phyloP scores from a whole-genome alignment of 2,888 invertebrate species.

The Mechanitis mazaeus region DNA sequence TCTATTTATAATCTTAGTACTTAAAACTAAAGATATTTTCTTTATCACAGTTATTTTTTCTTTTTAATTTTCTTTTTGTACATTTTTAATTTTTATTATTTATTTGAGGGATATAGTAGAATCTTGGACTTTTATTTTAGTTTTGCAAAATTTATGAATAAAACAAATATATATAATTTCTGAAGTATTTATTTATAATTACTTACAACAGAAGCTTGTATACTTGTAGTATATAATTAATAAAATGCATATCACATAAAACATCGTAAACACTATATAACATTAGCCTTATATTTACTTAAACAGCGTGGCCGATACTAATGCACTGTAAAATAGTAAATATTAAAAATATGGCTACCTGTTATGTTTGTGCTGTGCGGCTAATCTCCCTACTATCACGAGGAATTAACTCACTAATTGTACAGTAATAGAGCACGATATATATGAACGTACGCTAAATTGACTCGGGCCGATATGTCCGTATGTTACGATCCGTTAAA shows the following conservation, averaged over 20 bases:
- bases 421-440: constrained; percentile 37
- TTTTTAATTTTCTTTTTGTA: too few species aligned
- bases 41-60: too few species aligned
- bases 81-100: too few species aligned
- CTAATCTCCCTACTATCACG: constrained; percentile 64
- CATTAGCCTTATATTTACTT: constrained; percentile 69
- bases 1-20: too few species aligned
- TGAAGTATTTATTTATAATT: constrained; percentile 49
- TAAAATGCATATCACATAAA: constrained; percentile 77
- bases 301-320: constrained; percentile 55
- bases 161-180: constrained; percentile 23
- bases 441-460: constrained; percentile 47
- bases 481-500: background rate
- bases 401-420: constrained; percentile 50
- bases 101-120: too few species aligned
- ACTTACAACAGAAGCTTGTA: constrained; percentile 76
- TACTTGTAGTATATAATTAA: constrained; percentile 68
- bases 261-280: constrained; percentile 75
- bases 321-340: constrained; percentile 47
- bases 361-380: constrained; percentile 59
- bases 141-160: constrained; percentile 19
- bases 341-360: constrained; percentile 71
- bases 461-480: constrained; percentile 56
- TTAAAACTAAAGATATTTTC: too few species aligned
- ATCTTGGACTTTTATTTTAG: too few species aligned